Evolutionary conservation across 1,140 invertebrate genomes (phyloP).

Genomic region (Tyrophagus putrescentiae): DNA sequence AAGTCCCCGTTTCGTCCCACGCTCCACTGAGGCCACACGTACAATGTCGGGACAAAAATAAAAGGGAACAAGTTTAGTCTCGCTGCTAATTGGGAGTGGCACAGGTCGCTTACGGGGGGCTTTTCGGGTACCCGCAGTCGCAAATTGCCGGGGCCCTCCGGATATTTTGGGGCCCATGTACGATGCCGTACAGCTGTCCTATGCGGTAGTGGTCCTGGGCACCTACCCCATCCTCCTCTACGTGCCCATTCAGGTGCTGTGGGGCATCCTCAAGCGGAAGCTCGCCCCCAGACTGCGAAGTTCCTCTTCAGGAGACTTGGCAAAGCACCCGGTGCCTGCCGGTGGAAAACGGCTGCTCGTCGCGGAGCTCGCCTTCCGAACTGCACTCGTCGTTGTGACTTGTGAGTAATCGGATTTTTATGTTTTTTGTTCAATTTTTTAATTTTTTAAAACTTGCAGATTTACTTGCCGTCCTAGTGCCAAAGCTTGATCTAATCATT

Average conservation of each 20-base stretch:
- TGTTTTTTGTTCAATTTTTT: not conserved
- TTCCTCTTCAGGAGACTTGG: not conserved
- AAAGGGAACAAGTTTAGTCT: too few species aligned
- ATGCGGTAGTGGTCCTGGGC: conserved; percentile 34
- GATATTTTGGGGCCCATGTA: conserved; percentile 23
- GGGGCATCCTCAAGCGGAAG: conserved; percentile 30
- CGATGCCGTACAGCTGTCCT: conserved; percentile 15
- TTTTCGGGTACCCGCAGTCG: too few species aligned
- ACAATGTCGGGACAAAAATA: too few species aligned
- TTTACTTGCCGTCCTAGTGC: not conserved
- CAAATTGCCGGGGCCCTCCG: too few species aligned
- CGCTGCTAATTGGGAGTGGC: too few species aligned
- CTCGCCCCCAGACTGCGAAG: not conserved
- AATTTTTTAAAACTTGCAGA: conserved; percentile 1
- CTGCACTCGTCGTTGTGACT: conserved; percentile 32
- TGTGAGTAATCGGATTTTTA: conserved; percentile 32
- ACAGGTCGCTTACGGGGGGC: too few species aligned
- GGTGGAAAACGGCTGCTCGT: not conserved
- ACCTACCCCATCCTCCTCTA: conserved; percentile 39
- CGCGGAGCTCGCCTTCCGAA: conserved; percentile 33
- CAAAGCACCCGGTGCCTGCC: not conserved
- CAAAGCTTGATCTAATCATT: conserved; percentile 9
- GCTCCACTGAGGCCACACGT: too few species aligned
- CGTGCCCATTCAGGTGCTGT: conserved; percentile 38
- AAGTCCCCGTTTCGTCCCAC: too few species aligned